Evolutionary conservation across 2,888 invertebrate genomes (phyloP).

Genomic region (Drosophila monieri): DNA sequence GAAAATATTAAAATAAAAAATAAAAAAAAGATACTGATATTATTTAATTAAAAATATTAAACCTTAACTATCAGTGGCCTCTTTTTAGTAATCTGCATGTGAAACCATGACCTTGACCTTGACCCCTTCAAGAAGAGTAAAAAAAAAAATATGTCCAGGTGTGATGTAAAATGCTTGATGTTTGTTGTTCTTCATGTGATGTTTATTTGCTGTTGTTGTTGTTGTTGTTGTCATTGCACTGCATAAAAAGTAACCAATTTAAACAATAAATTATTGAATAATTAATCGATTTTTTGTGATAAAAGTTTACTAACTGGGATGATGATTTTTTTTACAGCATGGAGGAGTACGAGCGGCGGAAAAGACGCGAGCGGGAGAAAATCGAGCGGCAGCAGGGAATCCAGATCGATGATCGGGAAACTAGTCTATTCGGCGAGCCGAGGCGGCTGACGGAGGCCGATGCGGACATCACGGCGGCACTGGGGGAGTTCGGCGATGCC

Average conservation of each 20-base stretch:
- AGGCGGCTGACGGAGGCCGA: slow-evolving; percentile 83
- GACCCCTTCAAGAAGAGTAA: too few species aligned
- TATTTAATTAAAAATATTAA: background rate
- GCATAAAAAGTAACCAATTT: slow-evolving; percentile 1
- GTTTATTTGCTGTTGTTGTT: slow-evolving; percentile 52
- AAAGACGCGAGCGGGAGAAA: slow-evolving; percentile 83
- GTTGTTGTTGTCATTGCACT: slow-evolving; percentile 37
- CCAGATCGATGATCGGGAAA: slow-evolving; percentile 81
- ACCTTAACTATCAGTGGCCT: too few species aligned
- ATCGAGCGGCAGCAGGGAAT: slow-evolving; percentile 82
- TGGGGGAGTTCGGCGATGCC: slow-evolving; percentile 81
- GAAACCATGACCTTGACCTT: too few species aligned
- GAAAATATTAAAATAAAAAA: background rate
- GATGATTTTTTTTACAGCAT: slow-evolving; percentile 69
- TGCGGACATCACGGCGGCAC: slow-evolving; percentile 80
- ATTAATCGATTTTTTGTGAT: too few species aligned
- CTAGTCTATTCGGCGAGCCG: slow-evolving; percentile 82
- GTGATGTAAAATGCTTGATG: background rate
- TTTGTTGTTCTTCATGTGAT: slow-evolving; percentile 62
- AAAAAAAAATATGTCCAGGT: too few species aligned
- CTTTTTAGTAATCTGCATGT: background rate
- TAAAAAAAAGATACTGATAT: background rate
- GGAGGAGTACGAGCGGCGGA: slow-evolving; percentile 83
- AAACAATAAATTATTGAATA: too few species aligned
- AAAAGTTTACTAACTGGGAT: background rate